phyloP scores from a whole-genome alignment of 2,797 vertebrate species.

The Sebastes hubbsi region DNA sequence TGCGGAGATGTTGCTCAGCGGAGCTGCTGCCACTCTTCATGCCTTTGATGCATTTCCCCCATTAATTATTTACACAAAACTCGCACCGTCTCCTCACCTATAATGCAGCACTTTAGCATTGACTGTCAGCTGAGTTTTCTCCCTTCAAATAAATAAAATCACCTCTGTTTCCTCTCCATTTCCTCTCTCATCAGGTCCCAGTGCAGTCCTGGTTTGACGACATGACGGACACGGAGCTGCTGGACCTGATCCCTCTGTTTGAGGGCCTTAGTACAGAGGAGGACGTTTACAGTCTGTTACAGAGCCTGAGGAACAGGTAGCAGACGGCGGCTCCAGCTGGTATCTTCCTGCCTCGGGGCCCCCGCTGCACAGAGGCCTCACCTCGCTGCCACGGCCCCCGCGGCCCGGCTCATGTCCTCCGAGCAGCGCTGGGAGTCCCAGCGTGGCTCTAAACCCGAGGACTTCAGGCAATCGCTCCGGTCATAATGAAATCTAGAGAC shows the following conservation, averaged over 20 bases:
- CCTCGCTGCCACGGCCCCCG: constrained; percentile 27
- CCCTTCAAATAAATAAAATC: constrained; percentile 1
- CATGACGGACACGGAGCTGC: constrained; percentile 96
- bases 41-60: constrained; percentile 60
- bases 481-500: constrained; percentile 20
- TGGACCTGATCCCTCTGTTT: constrained; percentile 95
- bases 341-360: not conserved
- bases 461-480: constrained; percentile 30
- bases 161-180: not conserved
- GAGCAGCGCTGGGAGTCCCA: constrained; percentile 16
- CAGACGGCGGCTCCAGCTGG: constrained; percentile 51
- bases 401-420: constrained; percentile 19
- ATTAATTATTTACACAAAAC: constrained; percentile 68
- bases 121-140: not conserved
- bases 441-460: not conserved
- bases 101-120: constrained; percentile 38
- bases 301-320: constrained; percentile 89
- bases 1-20: constrained; percentile 10
- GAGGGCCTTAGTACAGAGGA: constrained; percentile 93
- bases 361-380: constrained; percentile 30
- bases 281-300: constrained; percentile 92
- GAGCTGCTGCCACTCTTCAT: constrained; percentile 42
- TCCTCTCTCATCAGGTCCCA: constrained; percentile 86
- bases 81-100: constrained; percentile 43
- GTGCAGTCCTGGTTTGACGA: constrained; percentile 99